These are phyloP conservation scores for Oscheius sp. DNA, from an alignment of 1,140 invertebrate genomes.

Conservation along the genomic window DNA sequence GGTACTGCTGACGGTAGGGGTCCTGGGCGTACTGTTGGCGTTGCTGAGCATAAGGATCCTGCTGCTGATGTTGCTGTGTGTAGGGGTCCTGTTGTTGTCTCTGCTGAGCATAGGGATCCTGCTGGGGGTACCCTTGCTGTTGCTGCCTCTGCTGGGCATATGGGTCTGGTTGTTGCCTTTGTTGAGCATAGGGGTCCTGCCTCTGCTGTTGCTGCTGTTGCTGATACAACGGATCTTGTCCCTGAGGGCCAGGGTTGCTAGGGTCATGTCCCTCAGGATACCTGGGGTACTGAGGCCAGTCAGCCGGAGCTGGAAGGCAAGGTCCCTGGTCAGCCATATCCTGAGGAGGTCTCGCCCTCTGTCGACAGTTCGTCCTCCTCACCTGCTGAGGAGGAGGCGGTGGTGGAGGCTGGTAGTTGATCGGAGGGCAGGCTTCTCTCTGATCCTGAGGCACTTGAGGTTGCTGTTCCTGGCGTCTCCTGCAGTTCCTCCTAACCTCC, in stretches of 20 bases:
- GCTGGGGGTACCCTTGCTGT: not conserved
- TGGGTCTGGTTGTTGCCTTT: too few species aligned
- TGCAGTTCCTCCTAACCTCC: not conserved
- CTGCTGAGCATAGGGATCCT: not conserved
- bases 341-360: not conserved
- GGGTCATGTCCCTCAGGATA: not conserved
- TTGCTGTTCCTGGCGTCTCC: not conserved
- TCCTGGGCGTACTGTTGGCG: not conserved
- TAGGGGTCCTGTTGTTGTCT: too few species aligned
- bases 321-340: not conserved
- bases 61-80: not conserved
- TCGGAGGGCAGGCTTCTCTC: too few species aligned
- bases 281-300: not conserved
- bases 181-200: not conserved
- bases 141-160: not conserved
- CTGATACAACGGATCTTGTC: not conserved
- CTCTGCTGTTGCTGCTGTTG: not conserved
- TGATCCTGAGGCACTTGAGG: not conserved
- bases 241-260: not conserved
- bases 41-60: not conserved
- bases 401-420: not conserved
- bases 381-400: not conserved
- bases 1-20: not conserved
- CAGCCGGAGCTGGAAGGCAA: not conserved
- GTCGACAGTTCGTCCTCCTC: not conserved